These are phyloP conservation scores for Cheilosia grossa DNA, from an alignment of 2,888 invertebrate species.

Conservation along the genomic window DNA sequence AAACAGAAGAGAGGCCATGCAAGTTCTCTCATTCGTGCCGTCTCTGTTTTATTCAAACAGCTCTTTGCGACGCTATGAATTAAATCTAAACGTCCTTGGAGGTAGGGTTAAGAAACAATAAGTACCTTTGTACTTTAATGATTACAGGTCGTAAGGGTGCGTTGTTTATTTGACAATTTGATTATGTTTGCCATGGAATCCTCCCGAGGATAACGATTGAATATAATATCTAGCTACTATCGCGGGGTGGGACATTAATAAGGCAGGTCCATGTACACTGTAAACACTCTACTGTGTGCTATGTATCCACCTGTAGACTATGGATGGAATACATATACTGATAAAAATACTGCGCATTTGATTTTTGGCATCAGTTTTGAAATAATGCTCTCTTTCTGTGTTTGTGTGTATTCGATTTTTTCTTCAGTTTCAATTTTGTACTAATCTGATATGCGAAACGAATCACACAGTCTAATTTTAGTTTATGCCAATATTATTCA, in stretches of 20 bases:
- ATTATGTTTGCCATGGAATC: conserved; percentile 50
- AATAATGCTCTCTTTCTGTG: background rate
- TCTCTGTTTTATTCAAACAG: conserved; percentile 1
- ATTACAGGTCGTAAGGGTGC: conserved; percentile 51
- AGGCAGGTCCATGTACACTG: background rate
- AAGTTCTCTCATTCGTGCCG: conserved; percentile 6
- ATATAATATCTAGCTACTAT: background rate
- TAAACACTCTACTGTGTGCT: too few relatives aligned
- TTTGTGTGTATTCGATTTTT: conserved; percentile 5
- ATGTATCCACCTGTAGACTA: conserved; percentile 62
- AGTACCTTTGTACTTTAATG: conserved; percentile 49
- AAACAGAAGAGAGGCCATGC: background rate
- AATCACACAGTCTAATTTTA: background rate
- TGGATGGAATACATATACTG: background rate
- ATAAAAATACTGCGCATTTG: conserved; percentile 49
- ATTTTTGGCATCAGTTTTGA: conserved; percentile 13
- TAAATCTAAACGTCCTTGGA: conserved; percentile 67
- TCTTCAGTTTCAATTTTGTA: conserved; percentile 7
- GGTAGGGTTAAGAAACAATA: conserved; percentile 15
- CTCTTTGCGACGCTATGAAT: conserved; percentile 69
- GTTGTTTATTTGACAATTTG: conserved; percentile 61
- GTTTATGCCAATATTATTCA: conserved; percentile 27
- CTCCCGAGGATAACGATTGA: conserved; percentile 12
- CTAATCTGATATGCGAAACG: background rate
- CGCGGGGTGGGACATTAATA: background rate